Percentiles rank a stretch among this genome's conserved stretches.
These are phyloP conservation scores for Crenichthys baileyi DNA, from an alignment of 2,797 vertebrate genomes.

Conservation along the genomic window DNA sequence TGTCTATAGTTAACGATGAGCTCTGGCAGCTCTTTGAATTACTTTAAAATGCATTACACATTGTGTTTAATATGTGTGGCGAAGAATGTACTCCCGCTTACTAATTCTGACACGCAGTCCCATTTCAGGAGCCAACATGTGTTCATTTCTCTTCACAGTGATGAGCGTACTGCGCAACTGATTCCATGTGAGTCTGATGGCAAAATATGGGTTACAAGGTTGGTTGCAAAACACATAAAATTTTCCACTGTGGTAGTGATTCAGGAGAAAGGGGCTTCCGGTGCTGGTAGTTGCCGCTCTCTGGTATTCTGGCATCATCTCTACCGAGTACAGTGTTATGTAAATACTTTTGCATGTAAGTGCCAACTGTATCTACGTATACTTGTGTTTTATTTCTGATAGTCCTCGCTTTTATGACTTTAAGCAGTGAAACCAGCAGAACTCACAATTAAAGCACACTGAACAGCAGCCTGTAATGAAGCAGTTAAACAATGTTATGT, in stretches of 20 bases:
- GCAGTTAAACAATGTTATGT: no score
- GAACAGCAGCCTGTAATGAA: no score
- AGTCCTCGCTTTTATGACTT: not conserved
- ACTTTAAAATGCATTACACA: not conserved
- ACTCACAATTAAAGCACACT: no score
- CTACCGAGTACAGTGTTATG: not conserved
- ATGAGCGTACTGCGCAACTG: not conserved
- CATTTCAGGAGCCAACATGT: not conserved
- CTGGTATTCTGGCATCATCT: not conserved
- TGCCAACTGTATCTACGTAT: not conserved
- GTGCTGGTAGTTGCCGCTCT: slow-evolving; percentile 18
- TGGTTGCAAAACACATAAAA: slow-evolving; percentile 48
- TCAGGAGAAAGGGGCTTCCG: not conserved
- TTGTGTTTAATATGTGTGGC: not conserved
- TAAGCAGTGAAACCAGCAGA: no score
- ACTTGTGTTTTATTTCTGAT: not conserved
- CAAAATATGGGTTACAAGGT: slow-evolving; percentile 27
- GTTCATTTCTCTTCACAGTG: not conserved
- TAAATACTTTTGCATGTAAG: not conserved
- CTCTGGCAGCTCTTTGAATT: no score
- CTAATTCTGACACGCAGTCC: slow-evolving; percentile 18
- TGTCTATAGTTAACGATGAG: not conserved
- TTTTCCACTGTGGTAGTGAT: not conserved
- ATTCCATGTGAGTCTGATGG: slow-evolving; percentile 3
- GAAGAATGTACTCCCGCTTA: not conserved